These are phyloP conservation scores for Latheticus oryzae DNA, from an alignment of 2,888 invertebrate species.

Conservation along the genomic window DNA sequence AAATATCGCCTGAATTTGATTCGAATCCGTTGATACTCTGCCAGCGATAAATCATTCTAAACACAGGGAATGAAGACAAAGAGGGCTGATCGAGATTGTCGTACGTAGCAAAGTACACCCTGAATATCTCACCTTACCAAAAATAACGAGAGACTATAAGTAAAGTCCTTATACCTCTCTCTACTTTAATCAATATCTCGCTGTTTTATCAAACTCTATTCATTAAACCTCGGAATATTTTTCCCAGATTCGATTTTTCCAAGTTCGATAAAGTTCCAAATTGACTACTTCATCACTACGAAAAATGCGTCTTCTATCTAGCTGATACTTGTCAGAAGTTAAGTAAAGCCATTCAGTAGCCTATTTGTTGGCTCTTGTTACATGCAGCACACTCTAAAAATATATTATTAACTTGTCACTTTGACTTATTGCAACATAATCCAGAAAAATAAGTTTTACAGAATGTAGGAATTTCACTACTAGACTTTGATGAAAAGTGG, in stretches of 20 bases:
- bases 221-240: too few relatives aligned
- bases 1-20: slow-evolving; percentile 33
- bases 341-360: slow-evolving; percentile 47
- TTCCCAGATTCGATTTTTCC: slow-evolving; percentile 6
- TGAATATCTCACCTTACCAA: too few relatives aligned
- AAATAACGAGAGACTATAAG: too few relatives aligned
- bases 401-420: slow-evolving; percentile 41
- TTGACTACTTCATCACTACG: slow-evolving; percentile 40
- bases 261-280: slow-evolving; percentile 28
- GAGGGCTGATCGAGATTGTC: too few relatives aligned
- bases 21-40: too few relatives aligned
- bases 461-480: neutral
- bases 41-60: too few relatives aligned
- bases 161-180: too few relatives aligned
- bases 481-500: neutral
- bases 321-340: slow-evolving; percentile 47
- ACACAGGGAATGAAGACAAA: too few relatives aligned
- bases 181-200: too few relatives aligned
- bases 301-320: slow-evolving; percentile 46
- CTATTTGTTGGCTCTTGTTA: slow-evolving; percentile 44
- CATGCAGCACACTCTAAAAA: slow-evolving; percentile 32
- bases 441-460: slow-evolving; percentile 26
- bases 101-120: too few relatives aligned
- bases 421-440: slow-evolving; percentile 40
- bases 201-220: too few relatives aligned